A percentile compares a stretch with the other conserved stretches of the same genome.
These are phyloP conservation scores for Drymonia ruficornis DNA, from an alignment of 2,888 invertebrate genomes.

Conservation along the genomic window DNA sequence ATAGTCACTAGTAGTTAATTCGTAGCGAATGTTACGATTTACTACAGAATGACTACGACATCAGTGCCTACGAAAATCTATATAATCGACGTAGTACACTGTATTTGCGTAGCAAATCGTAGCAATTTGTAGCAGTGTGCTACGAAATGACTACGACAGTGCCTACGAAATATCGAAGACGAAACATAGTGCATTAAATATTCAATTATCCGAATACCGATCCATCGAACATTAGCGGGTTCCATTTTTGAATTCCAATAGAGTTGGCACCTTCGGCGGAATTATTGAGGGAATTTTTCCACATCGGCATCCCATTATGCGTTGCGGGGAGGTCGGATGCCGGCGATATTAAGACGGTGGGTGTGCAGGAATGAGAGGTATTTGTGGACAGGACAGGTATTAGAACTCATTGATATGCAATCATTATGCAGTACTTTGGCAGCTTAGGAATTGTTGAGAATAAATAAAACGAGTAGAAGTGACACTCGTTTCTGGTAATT, in stretches of 20 bases:
- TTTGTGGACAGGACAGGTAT: slow-evolving; percentile 22
- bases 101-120: too few relatives aligned
- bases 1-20: too few relatives aligned
- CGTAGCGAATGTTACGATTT: too few relatives aligned
- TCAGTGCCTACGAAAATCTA: too few relatives aligned
- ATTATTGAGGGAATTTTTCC: slow-evolving; percentile 73
- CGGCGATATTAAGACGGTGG: slow-evolving; percentile 60
- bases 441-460: background rate
- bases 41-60: too few relatives aligned
- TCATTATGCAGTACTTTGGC: slow-evolving; percentile 1
- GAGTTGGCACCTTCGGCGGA: slow-evolving; percentile 52
- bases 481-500: too few relatives aligned
- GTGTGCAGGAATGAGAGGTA: slow-evolving; percentile 36
- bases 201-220: slow-evolving; percentile 27
- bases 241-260: slow-evolving; percentile 74
- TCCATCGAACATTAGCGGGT: slow-evolving; percentile 35
- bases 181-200: background rate
- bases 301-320: slow-evolving; percentile 75
- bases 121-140: too few relatives aligned
- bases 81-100: too few relatives aligned
- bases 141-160: too few relatives aligned
- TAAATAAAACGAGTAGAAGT: too few relatives aligned
- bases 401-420: slow-evolving; percentile 33
- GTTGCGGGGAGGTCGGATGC: slow-evolving; percentile 42
- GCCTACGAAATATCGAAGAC: too few relatives aligned